Percentiles rank a stretch among this genome's conserved stretches.
Evolutionary conservation across 2,888 invertebrate genomes (phyloP).

Genomic region (Melanophora roralis): DNA sequence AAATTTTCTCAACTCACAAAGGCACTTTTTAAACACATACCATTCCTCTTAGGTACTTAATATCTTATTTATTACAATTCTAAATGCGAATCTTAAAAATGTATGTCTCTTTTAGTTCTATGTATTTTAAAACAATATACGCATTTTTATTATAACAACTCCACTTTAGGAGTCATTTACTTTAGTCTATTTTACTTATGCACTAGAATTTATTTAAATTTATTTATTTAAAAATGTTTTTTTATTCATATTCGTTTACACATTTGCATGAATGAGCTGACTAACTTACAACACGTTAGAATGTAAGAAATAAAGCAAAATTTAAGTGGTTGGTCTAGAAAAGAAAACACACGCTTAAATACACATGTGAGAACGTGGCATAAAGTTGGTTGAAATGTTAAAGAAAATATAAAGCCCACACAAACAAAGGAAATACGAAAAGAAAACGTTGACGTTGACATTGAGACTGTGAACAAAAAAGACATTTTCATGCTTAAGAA

Average conservation of each 20-base stretch:
- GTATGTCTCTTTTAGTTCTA: neutral
- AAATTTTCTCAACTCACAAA: neutral
- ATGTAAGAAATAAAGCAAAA: conserved; percentile 3
- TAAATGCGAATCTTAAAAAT: neutral
- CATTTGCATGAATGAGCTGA: conserved; percentile 14
- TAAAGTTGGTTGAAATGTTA: conserved; percentile 5
- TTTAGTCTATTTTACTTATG: conserved; percentile 17
- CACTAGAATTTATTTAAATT: neutral
- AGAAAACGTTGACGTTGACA: conserved; percentile 48
- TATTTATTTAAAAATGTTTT: neutral
- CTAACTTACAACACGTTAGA: neutral
- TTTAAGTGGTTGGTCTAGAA: neutral
- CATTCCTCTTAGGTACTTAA: neutral
- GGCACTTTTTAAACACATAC: neutral
- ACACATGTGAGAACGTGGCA: conserved; percentile 7
- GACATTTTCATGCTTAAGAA: conserved; percentile 37
- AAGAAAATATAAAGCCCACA: neutral
- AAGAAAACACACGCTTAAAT: neutral
- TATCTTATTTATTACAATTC: neutral
- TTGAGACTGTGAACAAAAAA: conserved; percentile 44
- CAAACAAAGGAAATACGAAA: conserved; percentile 21
- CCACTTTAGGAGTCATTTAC: conserved; percentile 35
- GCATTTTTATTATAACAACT: conserved; percentile 1
- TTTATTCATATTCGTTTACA: neutral
- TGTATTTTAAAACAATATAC: conserved; percentile 10